Evolutionary conservation across 2,888 invertebrate species (phyloP), one percentile per base, ranked within the genome.

Genomic region (Alcis repandata): DNA sequence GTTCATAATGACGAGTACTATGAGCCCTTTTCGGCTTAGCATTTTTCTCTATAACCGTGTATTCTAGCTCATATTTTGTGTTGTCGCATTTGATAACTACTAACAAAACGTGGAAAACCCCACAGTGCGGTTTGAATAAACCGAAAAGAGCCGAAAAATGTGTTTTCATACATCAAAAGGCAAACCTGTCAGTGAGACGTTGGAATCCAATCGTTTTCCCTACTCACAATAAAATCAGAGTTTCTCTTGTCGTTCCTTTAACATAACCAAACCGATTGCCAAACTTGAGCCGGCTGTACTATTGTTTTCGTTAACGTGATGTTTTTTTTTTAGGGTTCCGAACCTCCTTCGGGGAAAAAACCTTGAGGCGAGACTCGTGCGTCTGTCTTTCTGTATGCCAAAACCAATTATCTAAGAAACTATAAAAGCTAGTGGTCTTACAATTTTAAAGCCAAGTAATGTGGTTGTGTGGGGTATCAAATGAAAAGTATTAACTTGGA

Each of bases 141-240:
- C 1, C 2, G 11, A 22, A 20, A 1, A 22, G 9, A 13, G 2
- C 0, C 10, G 17, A n/a, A 43, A 43, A 46, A 43, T 43, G 19
- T 46, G 20, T 63, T 63, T 66, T 65, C 58, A 46, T 65, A 59
- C 67, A 61, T 67, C 64, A 58, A 67, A 73, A 66, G 65, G 59
- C 62, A 67, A 68, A 58, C 46, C 64, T 69, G 67, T 67, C 70
- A 69, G 54, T 63, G 62, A 49, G 45, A 64, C 63, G 67, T 19
- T 59, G 65, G 59, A 71, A 74, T 71, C 68, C 69, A 75, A 75
- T 78, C 68, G 48, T 66, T 67, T 74, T 72, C 61, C 60, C 66
- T 60, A 67, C 70, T 74, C 71, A 74, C 72, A 75, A 78, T 76
- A 78, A 77, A 78, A 75, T 72, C 73, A 73, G 71, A 69, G 68